Base-by-base conservation (phyloP, 2,888 invertebrate genomes). In the Urechis unicinctus region DNA sequence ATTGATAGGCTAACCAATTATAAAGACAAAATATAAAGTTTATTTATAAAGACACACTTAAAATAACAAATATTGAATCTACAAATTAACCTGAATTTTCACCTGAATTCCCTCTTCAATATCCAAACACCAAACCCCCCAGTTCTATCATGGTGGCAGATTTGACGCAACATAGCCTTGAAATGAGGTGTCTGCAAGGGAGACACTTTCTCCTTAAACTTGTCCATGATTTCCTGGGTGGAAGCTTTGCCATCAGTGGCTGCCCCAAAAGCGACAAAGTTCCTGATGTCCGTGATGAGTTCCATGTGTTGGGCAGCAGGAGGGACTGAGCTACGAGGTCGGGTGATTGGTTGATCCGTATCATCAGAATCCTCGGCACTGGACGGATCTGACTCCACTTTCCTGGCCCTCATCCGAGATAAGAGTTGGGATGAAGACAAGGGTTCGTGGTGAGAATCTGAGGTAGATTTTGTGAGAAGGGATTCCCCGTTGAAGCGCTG, bases 121-220 rank as follows among this genome's bases (percentile, higher is more conserved):
- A 60, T 64, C 79, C 80, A 80, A 1, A 72, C 60, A 1, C 79
- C 78, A 30, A 65, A 53, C 6, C 72, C 75, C 57, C 66, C 55
- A 4, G 24, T 56, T 53, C 69, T 69, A 28, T 70, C 61, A 62
- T 80, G 78, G 54, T 73, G 68, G 70, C 83, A 83, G 1, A 84
- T 76, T 65, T 82, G 77, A 30, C 74, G 75, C 26, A 84, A 71
- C 66, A 84, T 74, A 21, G 82, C 78, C 62, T 81, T 82, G 68
- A 84, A 84, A 26, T 82, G 72, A 5, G 82, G 80, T 0, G 81
- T 79, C 36, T 81, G 77, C 44, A 77, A 69, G 0, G 74, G 61
- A 0, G 81, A 80, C 1, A 83, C 66, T 58, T 77, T 71, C 24
- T 63, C 49, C 21, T 69, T 68, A 67, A 85, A 84, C 57, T 77